These are phyloP conservation scores for Aphidius gifuensis DNA, from an alignment of 1,140 invertebrate genomes.

Conservation along the genomic window DNA sequence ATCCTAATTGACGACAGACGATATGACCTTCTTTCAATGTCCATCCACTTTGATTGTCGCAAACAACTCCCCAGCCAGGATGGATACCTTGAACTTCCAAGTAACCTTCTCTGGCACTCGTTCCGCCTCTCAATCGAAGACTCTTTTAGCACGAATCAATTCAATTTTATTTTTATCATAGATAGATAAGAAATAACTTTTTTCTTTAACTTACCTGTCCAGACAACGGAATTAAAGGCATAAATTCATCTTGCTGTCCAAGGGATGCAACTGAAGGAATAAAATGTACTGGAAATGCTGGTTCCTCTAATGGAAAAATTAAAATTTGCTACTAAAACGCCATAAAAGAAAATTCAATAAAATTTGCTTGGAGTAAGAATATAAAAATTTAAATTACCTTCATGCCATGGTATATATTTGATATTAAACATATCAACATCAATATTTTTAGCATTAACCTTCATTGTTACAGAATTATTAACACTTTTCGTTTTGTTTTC, in stretches of 20 bases:
- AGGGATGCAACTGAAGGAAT: constrained; percentile 37
- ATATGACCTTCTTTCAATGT: constrained; percentile 56
- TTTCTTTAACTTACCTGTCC: constrained; percentile 38
- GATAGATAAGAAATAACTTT: constrained; percentile 13
- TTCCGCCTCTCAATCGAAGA: constrained; percentile 56
- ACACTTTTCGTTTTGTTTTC: constrained; percentile 38
- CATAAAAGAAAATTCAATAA: neutral
- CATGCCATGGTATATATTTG: constrained; percentile 30
- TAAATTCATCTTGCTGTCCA: constrained; percentile 24
- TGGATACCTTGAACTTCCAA: constrained; percentile 53
- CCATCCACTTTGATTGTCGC: constrained; percentile 55
- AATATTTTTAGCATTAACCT: constrained; percentile 32
- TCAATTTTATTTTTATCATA: neutral
- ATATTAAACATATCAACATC: constrained; percentile 35
- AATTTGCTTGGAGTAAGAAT: neutral
- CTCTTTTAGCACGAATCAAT: constrained; percentile 38
- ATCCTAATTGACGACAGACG: constrained; percentile 60
- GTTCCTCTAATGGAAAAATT: constrained; percentile 38
- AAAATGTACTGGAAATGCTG: constrained; percentile 45
- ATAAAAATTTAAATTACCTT: constrained; percentile 29
- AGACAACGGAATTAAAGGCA: constrained; percentile 38
- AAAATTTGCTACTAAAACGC: neutral
- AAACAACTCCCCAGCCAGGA: constrained; percentile 57
- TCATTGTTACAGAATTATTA: constrained; percentile 44
- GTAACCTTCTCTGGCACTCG: constrained; percentile 55